Conservation (phyloP, 2,888 invertebrate species). For the Philopedon plagiatum region DNA sequence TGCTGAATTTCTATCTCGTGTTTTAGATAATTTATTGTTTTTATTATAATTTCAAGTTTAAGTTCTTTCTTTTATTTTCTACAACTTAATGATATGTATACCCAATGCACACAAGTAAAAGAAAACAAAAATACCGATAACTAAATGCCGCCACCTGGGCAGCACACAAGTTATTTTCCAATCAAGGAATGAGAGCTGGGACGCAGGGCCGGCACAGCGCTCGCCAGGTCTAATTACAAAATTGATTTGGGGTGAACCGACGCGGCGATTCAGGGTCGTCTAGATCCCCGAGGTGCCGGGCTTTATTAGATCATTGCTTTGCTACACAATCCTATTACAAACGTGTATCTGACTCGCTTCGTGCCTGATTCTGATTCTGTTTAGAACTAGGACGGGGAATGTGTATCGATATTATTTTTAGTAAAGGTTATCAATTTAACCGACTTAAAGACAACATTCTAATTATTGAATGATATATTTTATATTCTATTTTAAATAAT, state of each 20-base stretch:
- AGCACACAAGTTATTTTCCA: slow-evolving; percentile 44
- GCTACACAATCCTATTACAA: slow-evolving; percentile 45
- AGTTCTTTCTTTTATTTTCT: background rate
- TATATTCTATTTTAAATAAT: no score
- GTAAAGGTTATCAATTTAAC: no score
- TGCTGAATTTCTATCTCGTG: no score
- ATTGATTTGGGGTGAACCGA: slow-evolving; percentile 48
- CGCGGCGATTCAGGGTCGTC: slow-evolving; percentile 29
- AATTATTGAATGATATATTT: no score
- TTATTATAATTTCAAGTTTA: no score
- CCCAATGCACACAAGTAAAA: background rate
- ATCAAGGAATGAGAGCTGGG: slow-evolving; percentile 48
- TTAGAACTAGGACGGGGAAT: background rate
- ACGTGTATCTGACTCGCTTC: slow-evolving; percentile 37
- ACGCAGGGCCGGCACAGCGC: slow-evolving; percentile 46
- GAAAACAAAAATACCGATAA: background rate
- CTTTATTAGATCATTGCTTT: slow-evolving; percentile 50
- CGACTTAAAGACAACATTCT: no score
- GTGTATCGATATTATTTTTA: background rate
- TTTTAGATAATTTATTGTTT: no score
- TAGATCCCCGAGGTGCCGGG: slow-evolving; percentile 47
- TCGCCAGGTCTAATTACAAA: slow-evolving; percentile 47
- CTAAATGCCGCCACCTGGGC: slow-evolving; percentile 29
- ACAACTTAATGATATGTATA: background rate
- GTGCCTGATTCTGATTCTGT: slow-evolving; percentile 38